Conservation (phyloP, 2,113 vertebrate genomes). For the Fulica atra region DNA sequence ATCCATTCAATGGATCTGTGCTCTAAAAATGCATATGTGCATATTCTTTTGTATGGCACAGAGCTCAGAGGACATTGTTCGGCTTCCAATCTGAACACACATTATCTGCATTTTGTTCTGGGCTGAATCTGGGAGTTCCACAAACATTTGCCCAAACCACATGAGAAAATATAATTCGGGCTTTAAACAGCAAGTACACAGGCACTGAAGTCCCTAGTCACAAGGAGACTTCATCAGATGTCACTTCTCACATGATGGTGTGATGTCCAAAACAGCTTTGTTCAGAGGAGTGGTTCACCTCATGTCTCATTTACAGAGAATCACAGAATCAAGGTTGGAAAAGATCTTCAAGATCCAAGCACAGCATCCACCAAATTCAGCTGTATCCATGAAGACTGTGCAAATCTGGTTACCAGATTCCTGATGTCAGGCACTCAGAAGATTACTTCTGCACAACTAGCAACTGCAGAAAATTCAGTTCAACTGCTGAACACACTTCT, state of each 20-base stretch:
- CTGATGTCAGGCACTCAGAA: neutral
- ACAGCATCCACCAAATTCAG: neutral
- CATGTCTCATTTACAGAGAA: neutral
- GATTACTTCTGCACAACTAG: neutral
- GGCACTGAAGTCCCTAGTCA: neutral
- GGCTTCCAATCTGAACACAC: neutral
- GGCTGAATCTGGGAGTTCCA: neutral
- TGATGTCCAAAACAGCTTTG: neutral
- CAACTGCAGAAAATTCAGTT: neutral
- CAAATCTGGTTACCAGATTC: neutral
- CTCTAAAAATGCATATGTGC: neutral
- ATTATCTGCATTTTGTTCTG: neutral
- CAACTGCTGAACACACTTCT: neutral
- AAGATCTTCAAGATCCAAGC: neutral
- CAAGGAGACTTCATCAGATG: neutral
- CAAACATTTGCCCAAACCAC: neutral
- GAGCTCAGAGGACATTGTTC: neutral
- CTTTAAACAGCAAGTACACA: neutral
- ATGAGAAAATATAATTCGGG: neutral
- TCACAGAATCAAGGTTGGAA: too few relatives aligned
- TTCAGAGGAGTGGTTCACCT: neutral
- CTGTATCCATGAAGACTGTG: neutral
- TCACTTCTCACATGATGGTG: neutral
- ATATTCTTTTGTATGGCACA: neutral
- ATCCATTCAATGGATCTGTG: neutral